Evolutionary conservation across 2,113 vertebrate species (phyloP).

Genomic region (Jaculus jaculus): DNA sequence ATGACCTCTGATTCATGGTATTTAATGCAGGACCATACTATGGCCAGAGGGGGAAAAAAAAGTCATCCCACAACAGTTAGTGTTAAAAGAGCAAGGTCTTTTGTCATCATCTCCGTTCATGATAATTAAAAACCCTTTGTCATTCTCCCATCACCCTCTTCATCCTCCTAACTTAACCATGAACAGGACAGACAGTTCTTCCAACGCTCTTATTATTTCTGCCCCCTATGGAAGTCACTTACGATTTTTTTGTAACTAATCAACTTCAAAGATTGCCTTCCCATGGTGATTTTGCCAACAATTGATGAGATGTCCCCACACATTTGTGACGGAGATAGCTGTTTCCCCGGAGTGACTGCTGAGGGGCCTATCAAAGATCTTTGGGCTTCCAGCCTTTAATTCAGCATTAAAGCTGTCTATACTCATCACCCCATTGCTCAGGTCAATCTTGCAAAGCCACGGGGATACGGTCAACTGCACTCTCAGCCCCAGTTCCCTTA

Average conservation of each 20-base stretch:
- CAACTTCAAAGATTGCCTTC: not conserved
- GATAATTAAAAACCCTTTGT: not conserved
- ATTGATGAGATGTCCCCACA: not conserved
- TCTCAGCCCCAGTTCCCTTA: not conserved
- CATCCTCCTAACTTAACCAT: too few relatives aligned
- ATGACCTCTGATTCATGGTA: not conserved
- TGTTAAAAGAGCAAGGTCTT: rapidly evolving
- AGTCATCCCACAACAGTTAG: not conserved
- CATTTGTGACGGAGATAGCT: not conserved
- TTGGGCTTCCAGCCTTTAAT: not conserved
- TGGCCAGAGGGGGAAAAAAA: too few relatives aligned
- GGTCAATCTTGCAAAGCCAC: not conserved
- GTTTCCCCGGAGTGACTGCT: not conserved
- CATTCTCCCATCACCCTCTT: not conserved
- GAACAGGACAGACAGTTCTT: not conserved
- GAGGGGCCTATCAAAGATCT: not conserved
- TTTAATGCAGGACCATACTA: not conserved
- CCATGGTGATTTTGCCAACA: not conserved
- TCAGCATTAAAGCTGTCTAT: not conserved
- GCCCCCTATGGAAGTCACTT: not conserved
- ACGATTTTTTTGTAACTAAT: not conserved
- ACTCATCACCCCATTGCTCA: not conserved
- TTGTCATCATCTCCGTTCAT: not conserved
- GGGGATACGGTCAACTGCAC: not conserved
- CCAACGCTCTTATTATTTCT: not conserved